Conservation (phyloP, 2,113 vertebrate genomes). For the Glaucomys volans region DNA sequence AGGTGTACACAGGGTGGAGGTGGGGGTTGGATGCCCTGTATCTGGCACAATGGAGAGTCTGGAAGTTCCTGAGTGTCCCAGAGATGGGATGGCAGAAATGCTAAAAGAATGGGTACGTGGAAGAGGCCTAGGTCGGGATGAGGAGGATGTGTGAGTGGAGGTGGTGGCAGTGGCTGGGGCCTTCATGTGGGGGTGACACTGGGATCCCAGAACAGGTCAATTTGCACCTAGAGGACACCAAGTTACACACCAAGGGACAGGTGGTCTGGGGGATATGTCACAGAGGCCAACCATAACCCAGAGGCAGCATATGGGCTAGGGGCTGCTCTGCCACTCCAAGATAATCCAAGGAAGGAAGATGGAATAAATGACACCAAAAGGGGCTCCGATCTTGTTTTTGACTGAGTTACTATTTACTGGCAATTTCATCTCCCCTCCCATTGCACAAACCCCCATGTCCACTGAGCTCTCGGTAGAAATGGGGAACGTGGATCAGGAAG, state of each 20-base stretch:
- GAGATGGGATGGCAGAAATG: background rate
- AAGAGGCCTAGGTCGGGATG: background rate
- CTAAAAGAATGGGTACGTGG: background rate
- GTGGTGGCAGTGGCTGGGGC: background rate
- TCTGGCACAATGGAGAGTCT: background rate
- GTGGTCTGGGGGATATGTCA: background rate
- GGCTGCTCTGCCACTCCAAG: background rate
- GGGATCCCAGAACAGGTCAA: background rate
- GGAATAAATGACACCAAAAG: background rate
- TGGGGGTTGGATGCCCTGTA: no score
- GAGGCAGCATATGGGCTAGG: background rate
- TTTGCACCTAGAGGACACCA: background rate
- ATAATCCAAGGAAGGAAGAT: background rate
- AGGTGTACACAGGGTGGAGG: no score
- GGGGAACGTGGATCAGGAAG: background rate
- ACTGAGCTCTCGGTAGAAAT: background rate
- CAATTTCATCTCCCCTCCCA: background rate
- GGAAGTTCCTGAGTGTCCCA: background rate
- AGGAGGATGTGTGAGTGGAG: background rate
- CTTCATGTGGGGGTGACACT: background rate
- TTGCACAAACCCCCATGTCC: rapidly evolving
- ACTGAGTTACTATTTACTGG: background rate
- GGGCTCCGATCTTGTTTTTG: background rate
- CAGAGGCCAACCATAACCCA: background rate
- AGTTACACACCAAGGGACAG: background rate